Base-by-base conservation (phyloP, 2,797 vertebrate species). In the Melanitta fusca region DNA sequence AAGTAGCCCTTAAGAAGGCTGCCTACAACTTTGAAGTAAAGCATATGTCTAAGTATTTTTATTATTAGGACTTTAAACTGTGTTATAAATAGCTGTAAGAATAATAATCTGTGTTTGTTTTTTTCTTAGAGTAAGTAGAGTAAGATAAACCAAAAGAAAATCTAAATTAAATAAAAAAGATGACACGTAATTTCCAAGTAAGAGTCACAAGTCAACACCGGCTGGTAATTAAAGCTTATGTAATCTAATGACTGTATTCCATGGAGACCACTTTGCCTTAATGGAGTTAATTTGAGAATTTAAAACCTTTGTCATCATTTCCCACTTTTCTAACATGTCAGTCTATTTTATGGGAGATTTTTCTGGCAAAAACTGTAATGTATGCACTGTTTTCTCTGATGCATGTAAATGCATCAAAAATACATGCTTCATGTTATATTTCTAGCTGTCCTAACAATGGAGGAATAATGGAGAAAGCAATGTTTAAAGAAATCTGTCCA, bases 171-270 rank as follows among this genome's bases (percentile, higher is more conserved):
- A 95, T 97, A 74, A 78, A 88, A 95, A 71, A 39, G 25, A 22
- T 95, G 65, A 66, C 80, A 89, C 85, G 38, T 68, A 91, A 83
- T 93, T 96, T 96, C 93, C 68, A 93, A 90, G 77, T 75, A 88
- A 80, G 69, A 91, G 74, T 89, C 91, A 95, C 60, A 94, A 94
- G 91, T 95, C 91, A 95, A 93, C 69, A 71, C 49, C 80, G 53
- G 18, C 85, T 95, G 83, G 41, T 96, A 94, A 94, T 96, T 96
- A 95, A 95, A 95, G 86, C 83, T 96, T 96, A 91, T 86, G 65
- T 95, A 96, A 95, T 91, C 93, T 95, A 88, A 91, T 89, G 79
- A 49, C 74, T 95, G 8, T 93, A 87, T 91, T 95, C 96, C 93
- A 32, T 39, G 39, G 91, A 92, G 96, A 92, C 71, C 57, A 62